A percentile compares a stretch with the other conserved stretches of the same genome.
phyloP scores from a whole-genome alignment of 2,797 vertebrate genomes.

The Neosilurus hyrtlii region DNA sequence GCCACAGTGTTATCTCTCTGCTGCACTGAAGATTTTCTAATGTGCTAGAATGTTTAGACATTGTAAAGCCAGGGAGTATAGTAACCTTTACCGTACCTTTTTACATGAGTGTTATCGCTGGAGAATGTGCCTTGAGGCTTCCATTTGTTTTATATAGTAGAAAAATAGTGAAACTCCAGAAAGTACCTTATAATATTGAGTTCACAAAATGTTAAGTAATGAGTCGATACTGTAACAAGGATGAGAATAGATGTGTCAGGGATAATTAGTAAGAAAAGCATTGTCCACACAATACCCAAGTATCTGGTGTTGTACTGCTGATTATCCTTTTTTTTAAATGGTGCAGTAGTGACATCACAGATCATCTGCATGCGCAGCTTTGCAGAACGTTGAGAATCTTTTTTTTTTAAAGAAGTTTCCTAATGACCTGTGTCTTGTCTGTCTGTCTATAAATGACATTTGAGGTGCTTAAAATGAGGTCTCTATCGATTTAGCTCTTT shows the following conservation, averaged over 20 bases:
- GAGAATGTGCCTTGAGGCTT: background rate
- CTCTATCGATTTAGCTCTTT: constrained; percentile 60
- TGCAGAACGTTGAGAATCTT: constrained; percentile 27
- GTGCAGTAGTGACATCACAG: constrained; percentile 19
- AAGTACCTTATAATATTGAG: background rate
- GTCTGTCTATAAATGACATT: constrained; percentile 53
- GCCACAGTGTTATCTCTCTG: no score
- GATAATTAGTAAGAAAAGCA: constrained; percentile 24
- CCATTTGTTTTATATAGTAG: background rate
- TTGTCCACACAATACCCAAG: constrained; percentile 4
- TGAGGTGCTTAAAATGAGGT: constrained; percentile 58
- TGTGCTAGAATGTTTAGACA: background rate
- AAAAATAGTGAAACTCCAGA: background rate
- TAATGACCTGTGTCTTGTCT: constrained; percentile 43
- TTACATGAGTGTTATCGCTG: background rate
- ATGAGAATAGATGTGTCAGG: background rate
- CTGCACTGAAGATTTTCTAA: background rate
- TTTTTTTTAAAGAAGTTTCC: constrained; percentile 23
- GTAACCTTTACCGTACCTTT: background rate
- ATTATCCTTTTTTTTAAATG: constrained; percentile 46
- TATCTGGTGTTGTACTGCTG: constrained; percentile 24
- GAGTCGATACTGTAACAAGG: background rate
- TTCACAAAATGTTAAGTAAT: background rate
- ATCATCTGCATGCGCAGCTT: constrained; percentile 35
- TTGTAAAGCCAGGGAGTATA: background rate